Conservation (phyloP, 2,888 invertebrate species). For the Trimorus sp. region DNA sequence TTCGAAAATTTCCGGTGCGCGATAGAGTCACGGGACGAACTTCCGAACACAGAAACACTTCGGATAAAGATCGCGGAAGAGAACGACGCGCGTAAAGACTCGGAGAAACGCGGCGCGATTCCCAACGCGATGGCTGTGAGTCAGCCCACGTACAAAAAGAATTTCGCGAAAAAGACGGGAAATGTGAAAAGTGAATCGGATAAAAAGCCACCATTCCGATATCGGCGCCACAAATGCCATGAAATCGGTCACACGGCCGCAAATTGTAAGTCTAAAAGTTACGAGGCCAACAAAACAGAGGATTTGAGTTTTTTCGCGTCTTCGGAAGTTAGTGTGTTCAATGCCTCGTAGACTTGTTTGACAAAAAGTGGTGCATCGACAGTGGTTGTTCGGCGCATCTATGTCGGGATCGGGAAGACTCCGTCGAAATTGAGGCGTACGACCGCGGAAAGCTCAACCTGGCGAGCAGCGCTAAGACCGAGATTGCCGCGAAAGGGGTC, state of each 20-base stretch:
- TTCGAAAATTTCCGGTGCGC: slow-evolving; percentile 9
- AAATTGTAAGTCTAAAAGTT: slow-evolving; percentile 3
- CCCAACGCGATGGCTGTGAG: slow-evolving; percentile 5
- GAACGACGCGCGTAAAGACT: slow-evolving; percentile 8
- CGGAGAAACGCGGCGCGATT: slow-evolving; percentile 2
- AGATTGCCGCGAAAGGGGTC: background rate
- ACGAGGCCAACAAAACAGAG: slow-evolving; percentile 15
- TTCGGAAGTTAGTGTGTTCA: background rate
- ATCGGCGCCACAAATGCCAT: slow-evolving; percentile 21
- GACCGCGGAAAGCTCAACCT: background rate
- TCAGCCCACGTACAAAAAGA: slow-evolving; percentile 4
- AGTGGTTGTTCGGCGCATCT: background rate
- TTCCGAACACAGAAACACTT: background rate
- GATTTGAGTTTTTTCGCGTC: slow-evolving; percentile 29
- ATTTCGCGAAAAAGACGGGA: slow-evolving; percentile 5
- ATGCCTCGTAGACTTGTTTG: background rate
- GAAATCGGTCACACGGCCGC: slow-evolving; percentile 22
- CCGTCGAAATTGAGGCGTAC: background rate
- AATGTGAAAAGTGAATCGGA: slow-evolving; percentile 1
- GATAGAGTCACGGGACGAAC: background rate
- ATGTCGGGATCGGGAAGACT: background rate
- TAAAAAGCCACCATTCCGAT: slow-evolving; percentile 16
- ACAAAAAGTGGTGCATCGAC: slow-evolving; percentile 10
- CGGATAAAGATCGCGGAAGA: slow-evolving; percentile 9
- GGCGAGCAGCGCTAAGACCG: background rate